Evolutionary conservation across 2,888 invertebrate species (phyloP).

Genomic region (Pycnomerus fuliginosus): DNA sequence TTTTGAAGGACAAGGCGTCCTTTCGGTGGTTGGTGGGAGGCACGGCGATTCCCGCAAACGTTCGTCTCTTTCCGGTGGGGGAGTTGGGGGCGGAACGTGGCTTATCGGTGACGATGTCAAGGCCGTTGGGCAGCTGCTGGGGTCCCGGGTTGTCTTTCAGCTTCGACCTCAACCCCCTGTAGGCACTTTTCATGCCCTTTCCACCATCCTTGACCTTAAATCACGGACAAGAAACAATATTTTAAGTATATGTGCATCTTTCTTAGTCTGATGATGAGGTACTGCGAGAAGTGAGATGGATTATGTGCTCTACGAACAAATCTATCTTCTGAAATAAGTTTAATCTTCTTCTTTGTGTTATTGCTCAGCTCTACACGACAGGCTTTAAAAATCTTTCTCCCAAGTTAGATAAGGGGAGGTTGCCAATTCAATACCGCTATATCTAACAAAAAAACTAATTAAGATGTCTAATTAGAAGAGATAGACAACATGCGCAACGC

Average conservation of each 20-base stretch:
- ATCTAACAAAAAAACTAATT: too few relatives aligned
- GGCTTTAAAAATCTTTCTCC: too few relatives aligned
- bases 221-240: background rate
- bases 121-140: conserved; percentile 46
- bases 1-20: conserved; percentile 47
- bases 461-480: too few relatives aligned
- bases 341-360: too few relatives aligned
- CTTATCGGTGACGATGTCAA: conserved; percentile 45
- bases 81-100: conserved; percentile 68
- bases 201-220: conserved; percentile 70
- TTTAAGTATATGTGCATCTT: background rate
- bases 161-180: conserved; percentile 73
- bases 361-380: too few relatives aligned
- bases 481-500: too few relatives aligned
- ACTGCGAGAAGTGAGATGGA: too few relatives aligned
- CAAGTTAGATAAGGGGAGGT: too few relatives aligned
- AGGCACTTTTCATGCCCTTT: conserved; percentile 74
- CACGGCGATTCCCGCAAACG: conserved; percentile 43
- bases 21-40: conserved; percentile 50
- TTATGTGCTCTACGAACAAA: too few relatives aligned
- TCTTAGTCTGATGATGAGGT: too few relatives aligned
- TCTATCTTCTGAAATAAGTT: too few relatives aligned
- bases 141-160: conserved; percentile 51
- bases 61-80: conserved; percentile 59
- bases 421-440: too few relatives aligned